A percentile compares a stretch with the other conserved stretches of the same genome.
Evolutionary conservation across 2,888 invertebrate species (phyloP).

Genomic region (Chloromyia formosa): DNA sequence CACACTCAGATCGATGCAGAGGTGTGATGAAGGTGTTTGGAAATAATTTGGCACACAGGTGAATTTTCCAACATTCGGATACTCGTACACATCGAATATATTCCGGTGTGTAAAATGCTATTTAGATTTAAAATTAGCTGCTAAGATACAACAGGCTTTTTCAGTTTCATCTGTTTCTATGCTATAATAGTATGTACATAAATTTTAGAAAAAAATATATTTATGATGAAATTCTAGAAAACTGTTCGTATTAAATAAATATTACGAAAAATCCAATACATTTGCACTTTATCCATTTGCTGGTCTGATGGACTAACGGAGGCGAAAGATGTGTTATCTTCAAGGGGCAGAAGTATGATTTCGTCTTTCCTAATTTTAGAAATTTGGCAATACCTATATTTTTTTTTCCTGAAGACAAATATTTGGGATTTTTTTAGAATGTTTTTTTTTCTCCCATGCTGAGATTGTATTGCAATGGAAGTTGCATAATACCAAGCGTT

Average conservation of each 20-base stretch:
- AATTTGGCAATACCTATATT: neutral
- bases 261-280: neutral
- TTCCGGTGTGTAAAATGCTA: neutral
- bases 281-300: neutral
- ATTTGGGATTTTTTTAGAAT: neutral
- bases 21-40: neutral
- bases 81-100: neutral
- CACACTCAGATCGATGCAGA: too few relatives aligned
- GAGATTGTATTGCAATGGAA: neutral
- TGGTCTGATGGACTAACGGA: neutral
- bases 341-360: neutral
- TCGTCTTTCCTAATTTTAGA: conserved; percentile 14
- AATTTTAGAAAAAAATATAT: neutral
- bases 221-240: neutral
- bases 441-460: neutral
- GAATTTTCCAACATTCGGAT: neutral
- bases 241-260: neutral
- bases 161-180: neutral
- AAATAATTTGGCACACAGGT: neutral
- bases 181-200: neutral
- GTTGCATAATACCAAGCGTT: neutral
- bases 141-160: neutral
- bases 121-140: neutral
- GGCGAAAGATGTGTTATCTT: neutral
- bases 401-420: conserved; percentile 8